Evolutionary conservation across 2,113 vertebrate species (phyloP).

Genomic region (Isichthys henryi): DNA sequence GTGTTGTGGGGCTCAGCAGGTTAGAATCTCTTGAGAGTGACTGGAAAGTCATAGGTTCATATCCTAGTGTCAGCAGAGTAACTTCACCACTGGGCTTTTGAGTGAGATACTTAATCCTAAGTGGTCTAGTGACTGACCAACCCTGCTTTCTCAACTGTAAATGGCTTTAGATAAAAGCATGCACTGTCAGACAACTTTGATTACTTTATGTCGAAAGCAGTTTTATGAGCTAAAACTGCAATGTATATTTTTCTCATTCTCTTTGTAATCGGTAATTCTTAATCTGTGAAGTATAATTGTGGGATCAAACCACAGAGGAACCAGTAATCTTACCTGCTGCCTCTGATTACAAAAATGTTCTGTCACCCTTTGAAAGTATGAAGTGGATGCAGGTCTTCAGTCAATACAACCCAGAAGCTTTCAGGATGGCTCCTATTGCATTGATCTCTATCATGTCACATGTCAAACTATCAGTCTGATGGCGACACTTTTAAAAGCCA

Average conservation of each 20-base stretch:
- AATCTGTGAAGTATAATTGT: not conserved
- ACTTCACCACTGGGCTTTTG: too few species aligned
- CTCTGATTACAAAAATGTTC: slow-evolving; percentile 83
- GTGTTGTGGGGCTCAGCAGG: too few species aligned
- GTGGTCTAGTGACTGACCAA: too few species aligned
- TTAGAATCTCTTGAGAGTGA: too few species aligned
- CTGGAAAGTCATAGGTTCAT: too few species aligned
- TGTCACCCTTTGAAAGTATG: slow-evolving; percentile 79
- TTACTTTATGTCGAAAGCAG: not conserved
- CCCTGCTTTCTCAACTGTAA: too few species aligned
- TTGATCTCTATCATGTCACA: slow-evolving; percentile 71
- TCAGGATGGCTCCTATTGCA: slow-evolving; percentile 82
- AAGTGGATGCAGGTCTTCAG: slow-evolving; percentile 93
- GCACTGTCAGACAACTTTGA: not conserved
- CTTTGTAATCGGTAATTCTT: too few species aligned
- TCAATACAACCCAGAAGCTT: slow-evolving; percentile 85
- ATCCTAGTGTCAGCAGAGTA: too few species aligned
- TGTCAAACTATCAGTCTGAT: not conserved
- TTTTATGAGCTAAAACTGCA: not conserved
- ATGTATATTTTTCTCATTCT: too few species aligned
- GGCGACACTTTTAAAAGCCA: not conserved
- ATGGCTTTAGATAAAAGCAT: not conserved
- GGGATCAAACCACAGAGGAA: not conserved
- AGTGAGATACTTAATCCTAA: too few species aligned
- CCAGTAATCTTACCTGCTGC: slow-evolving; percentile 65